Conservation (phyloP, 2,797 vertebrate genomes). For the Serranus cabrilla region DNA sequence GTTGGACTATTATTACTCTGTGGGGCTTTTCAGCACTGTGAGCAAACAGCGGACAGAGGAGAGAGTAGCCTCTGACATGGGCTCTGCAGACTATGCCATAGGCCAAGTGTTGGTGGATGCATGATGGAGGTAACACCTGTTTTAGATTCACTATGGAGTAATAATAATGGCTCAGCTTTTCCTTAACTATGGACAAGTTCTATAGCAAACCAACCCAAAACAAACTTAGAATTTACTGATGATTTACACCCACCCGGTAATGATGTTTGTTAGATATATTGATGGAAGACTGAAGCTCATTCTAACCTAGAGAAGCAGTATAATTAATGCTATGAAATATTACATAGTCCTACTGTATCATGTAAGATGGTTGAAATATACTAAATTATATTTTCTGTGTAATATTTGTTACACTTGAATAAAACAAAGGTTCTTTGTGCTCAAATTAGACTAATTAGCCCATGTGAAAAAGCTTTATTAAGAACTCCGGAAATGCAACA, state of each 20-base stretch:
- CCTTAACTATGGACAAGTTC: conserved; percentile 17
- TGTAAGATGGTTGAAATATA: not conserved
- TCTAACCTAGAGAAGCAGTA: not conserved
- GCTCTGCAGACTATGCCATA: conserved; percentile 50
- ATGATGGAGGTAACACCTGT: conserved; percentile 77
- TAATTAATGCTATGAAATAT: not conserved
- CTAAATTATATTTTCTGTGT: not conserved
- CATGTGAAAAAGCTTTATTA: conserved; percentile 16
- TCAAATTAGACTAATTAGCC: conserved; percentile 32
- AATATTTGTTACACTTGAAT: conserved; percentile 3
- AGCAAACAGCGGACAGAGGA: conserved; percentile 50
- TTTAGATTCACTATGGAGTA: conserved; percentile 46
- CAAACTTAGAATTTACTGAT: not conserved
- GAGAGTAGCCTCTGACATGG: conserved; percentile 48
- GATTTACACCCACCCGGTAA: not conserved
- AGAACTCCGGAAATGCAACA: conserved; percentile 10
- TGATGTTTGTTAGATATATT: not conserved
- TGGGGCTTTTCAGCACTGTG: conserved; percentile 64
- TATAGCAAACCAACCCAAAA: not conserved
- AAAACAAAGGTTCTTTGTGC: conserved; percentile 15
- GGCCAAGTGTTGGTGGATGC: conserved; percentile 66
- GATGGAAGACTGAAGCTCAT: not conserved
- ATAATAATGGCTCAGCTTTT: conserved; percentile 27
- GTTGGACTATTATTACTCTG: conserved; percentile 67
- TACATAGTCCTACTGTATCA: not conserved